Evolutionary conservation across 1,140 invertebrate species (phyloP).

Genomic region (Habropoda laboriosa): DNA sequence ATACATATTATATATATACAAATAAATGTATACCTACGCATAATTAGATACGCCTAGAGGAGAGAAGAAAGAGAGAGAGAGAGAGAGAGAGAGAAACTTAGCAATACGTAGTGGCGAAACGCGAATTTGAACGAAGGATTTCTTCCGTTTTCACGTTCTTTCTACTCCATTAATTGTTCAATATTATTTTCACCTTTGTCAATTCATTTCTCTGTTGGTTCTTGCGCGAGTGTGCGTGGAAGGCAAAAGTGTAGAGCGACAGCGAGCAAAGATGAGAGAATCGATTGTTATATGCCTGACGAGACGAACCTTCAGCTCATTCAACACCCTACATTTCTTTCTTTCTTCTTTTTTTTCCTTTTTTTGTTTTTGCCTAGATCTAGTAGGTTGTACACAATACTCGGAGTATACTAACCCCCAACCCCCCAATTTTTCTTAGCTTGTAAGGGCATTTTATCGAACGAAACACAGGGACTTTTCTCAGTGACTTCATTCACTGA

Average conservation of each 20-base stretch:
- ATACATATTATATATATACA: slow-evolving; percentile 19
- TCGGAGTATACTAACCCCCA: slow-evolving; percentile 77
- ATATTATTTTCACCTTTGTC: neutral
- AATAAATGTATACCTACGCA: slow-evolving; percentile 55
- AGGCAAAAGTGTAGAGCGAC: neutral
- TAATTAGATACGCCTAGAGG: slow-evolving; percentile 60
- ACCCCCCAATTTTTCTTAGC: too few relatives aligned
- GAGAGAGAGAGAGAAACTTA: slow-evolving; percentile 53
- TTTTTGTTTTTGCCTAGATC: slow-evolving; percentile 15
- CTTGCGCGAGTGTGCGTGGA: slow-evolving; percentile 3
- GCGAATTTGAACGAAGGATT: slow-evolving; percentile 18
- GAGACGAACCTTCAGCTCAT: neutral
- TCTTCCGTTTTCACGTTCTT: slow-evolving; percentile 9
- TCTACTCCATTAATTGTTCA: neutral
- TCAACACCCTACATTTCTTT: neutral
- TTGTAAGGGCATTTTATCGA: slow-evolving; percentile 62
- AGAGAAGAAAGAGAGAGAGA: slow-evolving; percentile 36
- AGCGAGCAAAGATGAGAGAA: slow-evolving; percentile 19
- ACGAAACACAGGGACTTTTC: slow-evolving; percentile 54
- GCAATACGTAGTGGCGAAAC: slow-evolving; percentile 63
- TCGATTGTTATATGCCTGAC: slow-evolving; percentile 20
- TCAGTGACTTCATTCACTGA: slow-evolving; percentile 39
- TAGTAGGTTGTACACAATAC: slow-evolving; percentile 76
- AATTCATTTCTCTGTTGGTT: neutral
- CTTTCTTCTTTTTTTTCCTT: neutral